Evolutionary conservation across 2,113 vertebrate genomes (phyloP).

Genomic region (Eulemur rufifrons): DNA sequence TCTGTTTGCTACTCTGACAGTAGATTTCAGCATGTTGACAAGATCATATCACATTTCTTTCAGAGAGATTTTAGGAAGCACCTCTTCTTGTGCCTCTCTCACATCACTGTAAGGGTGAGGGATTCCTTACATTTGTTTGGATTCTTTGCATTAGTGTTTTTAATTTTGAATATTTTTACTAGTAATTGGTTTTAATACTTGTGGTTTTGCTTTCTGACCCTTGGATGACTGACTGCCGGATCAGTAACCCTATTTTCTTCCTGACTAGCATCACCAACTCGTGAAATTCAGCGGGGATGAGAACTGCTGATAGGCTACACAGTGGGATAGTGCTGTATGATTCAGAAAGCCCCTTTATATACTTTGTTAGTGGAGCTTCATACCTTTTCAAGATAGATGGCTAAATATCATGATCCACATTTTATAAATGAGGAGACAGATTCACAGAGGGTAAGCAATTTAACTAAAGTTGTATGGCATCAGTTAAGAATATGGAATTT

Average conservation of each 20-base stretch:
- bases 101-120: too few species aligned
- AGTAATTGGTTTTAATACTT: not conserved
- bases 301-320: not conserved
- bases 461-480: not conserved
- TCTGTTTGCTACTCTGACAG: not conserved
- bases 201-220: not conserved
- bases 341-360: not conserved
- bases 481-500: not conserved
- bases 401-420: not conserved
- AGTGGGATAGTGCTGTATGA: not conserved
- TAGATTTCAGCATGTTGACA: not conserved
- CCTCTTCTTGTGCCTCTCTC: not conserved
- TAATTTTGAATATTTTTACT: conserved; percentile 12
- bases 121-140: not conserved
- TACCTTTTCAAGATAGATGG: not conserved
- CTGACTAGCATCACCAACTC: not conserved
- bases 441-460: not conserved
- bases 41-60: not conserved
- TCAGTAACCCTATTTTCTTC: not conserved
- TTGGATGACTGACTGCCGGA: not conserved
- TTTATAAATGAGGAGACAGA: not conserved
- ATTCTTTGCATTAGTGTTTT: not conserved
- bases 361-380: not conserved
- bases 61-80: not conserved
- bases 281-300: not conserved